Base-by-base conservation (phyloP, 2,113 vertebrate genomes). In the Tonatia bakeri region DNA sequence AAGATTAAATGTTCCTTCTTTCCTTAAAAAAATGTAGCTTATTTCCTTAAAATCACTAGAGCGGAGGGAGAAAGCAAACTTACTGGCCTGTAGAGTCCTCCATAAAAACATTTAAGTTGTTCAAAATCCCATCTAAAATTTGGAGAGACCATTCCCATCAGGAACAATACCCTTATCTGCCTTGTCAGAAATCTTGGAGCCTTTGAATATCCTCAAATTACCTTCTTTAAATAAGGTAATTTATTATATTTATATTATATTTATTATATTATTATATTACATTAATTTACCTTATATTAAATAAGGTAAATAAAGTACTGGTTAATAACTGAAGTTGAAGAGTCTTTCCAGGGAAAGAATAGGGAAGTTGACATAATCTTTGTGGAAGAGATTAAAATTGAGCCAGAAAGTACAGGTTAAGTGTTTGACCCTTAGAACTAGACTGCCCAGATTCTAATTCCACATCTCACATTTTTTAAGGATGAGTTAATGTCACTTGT, bases 1-100 rank as follows among this genome's bases (percentile, higher is more conserved):
- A 97, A 97, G 72, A 97, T 90, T 96, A 97, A 87, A 97, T 98
- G 83, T 96, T 85, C 13, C 59, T 1, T 94, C 87, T 97, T 97
- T 96, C 52, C 77, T 69, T 67, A 94, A 95, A 65, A 81, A 86
- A 45, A 59, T 24, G 83, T 83, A 43, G 50, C 28, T 77, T 77
- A 33, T 52, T 52, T 52, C 5, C 31, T 77, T 11, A 69, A 97
- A 96, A 91, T 38, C 75, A 1, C n/a, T 72, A 67, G 11, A 31
- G 89, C 6, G 0, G 6, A 24, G 59, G 1, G 90, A 90, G 69
- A 20, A 65, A 72, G 0, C 4, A 65, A 77, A 77, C 3, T 65
- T n/a, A 70, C 5, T 6, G 76, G 14, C 8, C 10, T 77, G 11
- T 13, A 10, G 6, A 40, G 28, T n/a, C 11, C 3, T 90, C 12